Percentiles rank a stretch among this genome's conserved stretches.
phyloP scores from a whole-genome alignment of 1,140 invertebrate species.

The Planococcus citri region DNA sequence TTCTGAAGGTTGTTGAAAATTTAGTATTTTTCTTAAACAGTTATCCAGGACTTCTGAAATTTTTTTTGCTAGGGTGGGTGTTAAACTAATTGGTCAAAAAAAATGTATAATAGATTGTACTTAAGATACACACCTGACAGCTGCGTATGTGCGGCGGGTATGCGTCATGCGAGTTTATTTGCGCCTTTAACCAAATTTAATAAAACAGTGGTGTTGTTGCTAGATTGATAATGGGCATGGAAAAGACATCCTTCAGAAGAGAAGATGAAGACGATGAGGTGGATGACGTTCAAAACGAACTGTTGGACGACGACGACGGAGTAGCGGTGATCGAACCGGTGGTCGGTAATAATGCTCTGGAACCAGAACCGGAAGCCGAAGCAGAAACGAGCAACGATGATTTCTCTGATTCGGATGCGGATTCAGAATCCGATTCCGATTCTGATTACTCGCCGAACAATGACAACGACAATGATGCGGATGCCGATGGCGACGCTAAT shows the following conservation, averaged over 20 bases:
- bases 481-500: neutral
- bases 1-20: no score
- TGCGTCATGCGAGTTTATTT: no score
- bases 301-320: neutral
- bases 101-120: no score
- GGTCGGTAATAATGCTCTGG: neutral
- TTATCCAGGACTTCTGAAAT: no score
- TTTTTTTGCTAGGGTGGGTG: no score
- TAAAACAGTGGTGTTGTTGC: no score
- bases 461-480: neutral
- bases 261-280: neutral
- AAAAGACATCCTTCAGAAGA: neutral
- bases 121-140: no score
- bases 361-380: neutral
- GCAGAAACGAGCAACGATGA: neutral
- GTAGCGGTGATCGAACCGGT: neutral
- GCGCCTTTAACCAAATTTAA: no score
- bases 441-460: neutral
- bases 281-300: neutral
- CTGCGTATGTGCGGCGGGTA: no score
- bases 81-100: no score
- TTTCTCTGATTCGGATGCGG: neutral
- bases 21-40: no score
- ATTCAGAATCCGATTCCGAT: neutral
- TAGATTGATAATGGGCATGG: neutral